Percentiles rank a stretch among this genome's conserved stretches.
Evolutionary conservation across 1,140 invertebrate species (phyloP).

Genomic region (Geopemphigus sp.): DNA sequence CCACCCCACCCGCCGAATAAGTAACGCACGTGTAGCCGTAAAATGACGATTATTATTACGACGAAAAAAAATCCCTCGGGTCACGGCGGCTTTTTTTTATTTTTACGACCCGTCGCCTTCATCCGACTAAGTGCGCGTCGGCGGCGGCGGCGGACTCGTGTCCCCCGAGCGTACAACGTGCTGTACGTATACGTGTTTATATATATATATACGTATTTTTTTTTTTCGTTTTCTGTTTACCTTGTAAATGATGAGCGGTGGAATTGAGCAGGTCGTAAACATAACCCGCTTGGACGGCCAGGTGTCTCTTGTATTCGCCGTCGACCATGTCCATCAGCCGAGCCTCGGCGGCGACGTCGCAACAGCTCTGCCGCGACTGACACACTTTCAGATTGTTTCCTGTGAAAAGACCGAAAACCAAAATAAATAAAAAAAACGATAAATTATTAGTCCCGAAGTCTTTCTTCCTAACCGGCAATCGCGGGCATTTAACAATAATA

Average conservation of each 20-base stretch:
- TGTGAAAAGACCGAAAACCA: conserved; percentile 35
- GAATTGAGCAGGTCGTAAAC: conserved; percentile 64
- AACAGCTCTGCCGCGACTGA: conserved; percentile 50
- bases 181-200: too few species aligned
- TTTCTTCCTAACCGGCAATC: too few species aligned
- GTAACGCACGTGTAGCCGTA: not conserved
- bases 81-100: not conserved
- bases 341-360: conserved; percentile 47
- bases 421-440: conserved; percentile 27
- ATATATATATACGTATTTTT: not conserved
- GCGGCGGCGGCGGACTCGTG: conserved; percentile 2
- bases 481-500: too few species aligned
- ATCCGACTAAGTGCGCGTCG: too few species aligned
- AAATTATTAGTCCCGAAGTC: conserved; percentile 9
- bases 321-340: conserved; percentile 60
- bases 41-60: conserved; percentile 4
- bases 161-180: not conserved
- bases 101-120: conserved; percentile 8
- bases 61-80: not conserved
- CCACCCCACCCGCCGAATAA: too few species aligned
- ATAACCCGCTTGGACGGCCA: conserved; percentile 63
- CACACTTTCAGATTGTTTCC: conserved; percentile 51
- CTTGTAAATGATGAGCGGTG: conserved; percentile 64
- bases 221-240: conserved; percentile 57
- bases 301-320: conserved; percentile 61